Conservation (phyloP, 1,140 invertebrate species). For the Triops longicaudatus region DNA sequence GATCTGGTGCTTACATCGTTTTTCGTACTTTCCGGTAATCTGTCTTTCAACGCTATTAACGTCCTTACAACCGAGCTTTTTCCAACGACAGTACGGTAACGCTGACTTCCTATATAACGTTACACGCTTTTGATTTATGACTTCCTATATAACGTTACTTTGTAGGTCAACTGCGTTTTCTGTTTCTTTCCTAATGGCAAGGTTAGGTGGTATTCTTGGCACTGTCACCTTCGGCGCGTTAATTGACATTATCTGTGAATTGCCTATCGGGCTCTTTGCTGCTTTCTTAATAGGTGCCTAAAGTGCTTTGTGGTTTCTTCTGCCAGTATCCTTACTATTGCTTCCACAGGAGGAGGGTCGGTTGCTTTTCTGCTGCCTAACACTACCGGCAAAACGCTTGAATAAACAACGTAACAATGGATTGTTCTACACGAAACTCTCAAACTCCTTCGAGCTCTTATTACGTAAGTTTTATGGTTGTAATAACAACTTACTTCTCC, state of each 20-base stretch:
- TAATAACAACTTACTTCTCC: too few relatives aligned
- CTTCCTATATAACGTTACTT: neutral
- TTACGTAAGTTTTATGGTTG: too few relatives aligned
- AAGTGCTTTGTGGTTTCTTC: neutral
- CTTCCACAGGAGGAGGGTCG: neutral
- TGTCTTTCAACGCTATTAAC: neutral
- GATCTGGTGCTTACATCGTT: neutral
- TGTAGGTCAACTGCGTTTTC: neutral
- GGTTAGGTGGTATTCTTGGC: neutral
- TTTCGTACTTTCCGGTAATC: neutral
- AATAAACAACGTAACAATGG: neutral
- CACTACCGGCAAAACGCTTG: neutral
- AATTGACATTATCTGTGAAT: neutral
- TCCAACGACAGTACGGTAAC: neutral
- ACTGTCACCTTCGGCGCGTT: neutral
- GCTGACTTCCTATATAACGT: neutral
- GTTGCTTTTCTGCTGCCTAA: neutral
- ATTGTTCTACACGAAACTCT: too few relatives aligned
- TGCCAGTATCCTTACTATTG: neutral
- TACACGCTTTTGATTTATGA: neutral
- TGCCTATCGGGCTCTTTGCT: neutral
- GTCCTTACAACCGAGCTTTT: constrained; percentile 4
- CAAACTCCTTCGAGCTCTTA: too few relatives aligned
- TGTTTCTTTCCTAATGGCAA: neutral
- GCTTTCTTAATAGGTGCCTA: neutral